Evolutionary conservation across 35 echinoderm and acorn worm species (phyloP), one percentile per base, ranked within the genome.

Genomic region (Ptychodera flava): DNA sequence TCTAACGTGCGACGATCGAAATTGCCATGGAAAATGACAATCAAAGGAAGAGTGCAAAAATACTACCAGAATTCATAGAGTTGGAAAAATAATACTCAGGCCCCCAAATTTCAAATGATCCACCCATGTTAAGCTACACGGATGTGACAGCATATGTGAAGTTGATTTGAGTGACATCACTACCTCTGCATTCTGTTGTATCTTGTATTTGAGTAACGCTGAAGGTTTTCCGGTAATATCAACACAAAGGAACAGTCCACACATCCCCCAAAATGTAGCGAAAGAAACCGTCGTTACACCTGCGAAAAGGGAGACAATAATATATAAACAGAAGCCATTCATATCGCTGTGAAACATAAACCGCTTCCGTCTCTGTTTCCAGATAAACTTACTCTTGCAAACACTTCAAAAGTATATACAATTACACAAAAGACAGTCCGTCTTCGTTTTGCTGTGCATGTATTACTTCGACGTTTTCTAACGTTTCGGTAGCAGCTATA

Each of bases 131-230:
- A 6, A 6, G 22, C 45, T 64, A 12, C 45, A 6, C 45, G 45
- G 45, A 64, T 64, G 22, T 22, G 6, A 64, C 22, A n/a, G n/a
- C n/a, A n/a, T n/a, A n/a, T n/a, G n/a, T n/a, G n/a, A n/a, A n/a
- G n/a, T n/a, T n/a, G 15, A 77, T 52, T 15, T 22, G 30, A 38
- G 35, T 89, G 91, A 92, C 89, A 97, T 92, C 45, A 92, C 90
- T 37, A 88, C 83, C 85, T 94, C 94, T 78, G 92, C 84, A 31
- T 88, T 84, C n/a, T 85, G 85, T 86, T 99, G 96, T 32, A 99
- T 94, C 86, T 99, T 94, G 79, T 99, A 97, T 34, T 88, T 87
- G 45, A 81, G 38, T 28, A 99, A n/a, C 33, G 92, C 90, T 27
- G 96, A 78, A 36, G 96, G 96, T 81, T 37, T 86, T 0, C 88